A percentile compares a stretch with the other conserved stretches of the same genome.
These are phyloP conservation scores for Dasypolia templi DNA, from an alignment of 2,888 invertebrate genomes.

Conservation along the genomic window DNA sequence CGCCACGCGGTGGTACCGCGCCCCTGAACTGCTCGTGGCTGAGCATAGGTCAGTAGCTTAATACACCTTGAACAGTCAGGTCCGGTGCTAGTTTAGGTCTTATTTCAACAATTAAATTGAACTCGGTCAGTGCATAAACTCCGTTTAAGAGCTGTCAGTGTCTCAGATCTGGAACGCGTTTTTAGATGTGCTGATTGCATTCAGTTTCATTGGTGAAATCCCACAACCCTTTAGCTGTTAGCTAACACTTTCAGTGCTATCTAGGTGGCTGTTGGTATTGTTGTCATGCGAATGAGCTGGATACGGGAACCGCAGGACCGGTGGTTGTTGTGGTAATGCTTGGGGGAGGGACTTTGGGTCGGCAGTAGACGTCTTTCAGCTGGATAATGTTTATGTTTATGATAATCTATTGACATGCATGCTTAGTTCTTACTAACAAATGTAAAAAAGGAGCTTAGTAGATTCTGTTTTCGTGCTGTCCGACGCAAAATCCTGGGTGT, in stretches of 20 bases:
- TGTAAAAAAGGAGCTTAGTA: neutral
- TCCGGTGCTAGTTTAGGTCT: too few species aligned
- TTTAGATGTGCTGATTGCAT: too few species aligned
- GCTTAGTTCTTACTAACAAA: too few species aligned
- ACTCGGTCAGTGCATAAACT: too few species aligned
- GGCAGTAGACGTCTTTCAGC: neutral
- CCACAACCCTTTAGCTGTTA: too few species aligned
- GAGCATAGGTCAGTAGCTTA: slow-evolving; percentile 91
- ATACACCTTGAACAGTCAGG: neutral
- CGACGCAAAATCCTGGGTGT: too few species aligned
- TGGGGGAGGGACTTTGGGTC: neutral
- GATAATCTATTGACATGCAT: neutral
- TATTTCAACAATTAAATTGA: too few species aligned
- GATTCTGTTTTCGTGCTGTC: neutral
- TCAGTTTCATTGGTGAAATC: too few species aligned
- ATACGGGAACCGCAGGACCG: neutral
- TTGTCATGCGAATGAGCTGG: too few species aligned
- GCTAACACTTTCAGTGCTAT: neutral
- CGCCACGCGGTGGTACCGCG: slow-evolving; percentile 97
- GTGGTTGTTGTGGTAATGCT: neutral
- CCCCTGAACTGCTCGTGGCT: slow-evolving; percentile 96
- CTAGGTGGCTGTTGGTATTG: neutral
- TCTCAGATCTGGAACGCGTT: too few species aligned
- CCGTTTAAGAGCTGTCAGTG: too few species aligned
- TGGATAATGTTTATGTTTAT: neutral